These are phyloP conservation scores for Adelges cooleyi DNA, from an alignment of 1,140 invertebrate genomes.

Conservation along the genomic window DNA sequence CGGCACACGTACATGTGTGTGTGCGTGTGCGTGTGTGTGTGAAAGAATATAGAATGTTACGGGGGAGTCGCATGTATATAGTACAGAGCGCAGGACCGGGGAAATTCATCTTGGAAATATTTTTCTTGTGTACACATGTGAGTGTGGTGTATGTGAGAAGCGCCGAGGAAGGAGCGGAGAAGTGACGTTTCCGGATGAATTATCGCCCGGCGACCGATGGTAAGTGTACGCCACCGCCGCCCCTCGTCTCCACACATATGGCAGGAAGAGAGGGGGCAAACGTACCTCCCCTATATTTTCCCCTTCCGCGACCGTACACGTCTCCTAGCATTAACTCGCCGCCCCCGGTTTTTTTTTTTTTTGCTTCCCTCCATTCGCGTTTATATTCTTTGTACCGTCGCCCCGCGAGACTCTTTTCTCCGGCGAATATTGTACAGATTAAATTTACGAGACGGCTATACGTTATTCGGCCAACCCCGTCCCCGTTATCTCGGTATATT, in stretches of 20 bases:
- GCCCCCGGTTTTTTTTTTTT: too few species aligned
- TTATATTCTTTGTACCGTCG: too few species aligned
- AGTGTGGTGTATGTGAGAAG: too few species aligned
- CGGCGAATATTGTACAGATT: constrained; percentile 22
- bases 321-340: neutral
- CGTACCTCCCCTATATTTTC: neutral
- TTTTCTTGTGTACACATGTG: constrained; percentile 7
- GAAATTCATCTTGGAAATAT: constrained; percentile 28
- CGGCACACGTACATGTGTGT: constrained; percentile 5
- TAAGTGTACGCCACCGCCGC: neutral
- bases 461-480: neutral
- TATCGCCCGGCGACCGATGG: constrained; percentile 24
- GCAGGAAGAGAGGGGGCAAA: neutral
- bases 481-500: neutral
- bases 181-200: constrained; percentile 25
- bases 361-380: too few species aligned
- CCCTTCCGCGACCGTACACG: neutral
- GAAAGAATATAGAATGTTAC: neutral
- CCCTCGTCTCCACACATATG: neutral
- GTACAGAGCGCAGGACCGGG: neutral
- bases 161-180: neutral
- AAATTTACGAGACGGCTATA: constrained; percentile 10
- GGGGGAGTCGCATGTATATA: neutral
- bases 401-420: neutral
- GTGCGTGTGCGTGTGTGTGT: neutral